A percentile compares a stretch with the other conserved stretches of the same genome.
Evolutionary conservation across 2,797 vertebrate species (phyloP).

Genomic region (Silurus lanzhouensis): DNA sequence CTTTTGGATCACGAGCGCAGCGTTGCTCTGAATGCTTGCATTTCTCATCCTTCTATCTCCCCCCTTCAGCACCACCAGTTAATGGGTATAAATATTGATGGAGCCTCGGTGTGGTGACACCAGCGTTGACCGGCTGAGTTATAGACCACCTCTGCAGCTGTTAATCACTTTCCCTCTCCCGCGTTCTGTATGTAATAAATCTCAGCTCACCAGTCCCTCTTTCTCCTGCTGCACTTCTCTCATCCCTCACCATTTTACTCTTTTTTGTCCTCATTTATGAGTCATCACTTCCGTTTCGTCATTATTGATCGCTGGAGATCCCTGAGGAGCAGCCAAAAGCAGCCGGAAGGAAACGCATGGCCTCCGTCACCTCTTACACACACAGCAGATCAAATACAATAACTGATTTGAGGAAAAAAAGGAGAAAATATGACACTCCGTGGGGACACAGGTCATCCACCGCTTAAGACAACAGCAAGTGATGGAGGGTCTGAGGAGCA

Average conservation of each 20-base stretch:
- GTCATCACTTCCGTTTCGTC: constrained; percentile 61
- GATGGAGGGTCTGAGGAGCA: background rate
- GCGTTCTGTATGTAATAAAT: constrained; percentile 22
- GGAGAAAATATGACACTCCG: constrained; percentile 18
- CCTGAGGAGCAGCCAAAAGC: constrained; percentile 44
- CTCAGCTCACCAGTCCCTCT: constrained; percentile 23
- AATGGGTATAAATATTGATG: constrained; percentile 64
- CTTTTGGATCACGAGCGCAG: constrained; percentile 41
- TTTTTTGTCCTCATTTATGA: constrained; percentile 28
- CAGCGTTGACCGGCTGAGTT: constrained; percentile 33
- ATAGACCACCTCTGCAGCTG: constrained; percentile 42
- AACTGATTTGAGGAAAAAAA: background rate
- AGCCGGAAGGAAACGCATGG: constrained; percentile 18
- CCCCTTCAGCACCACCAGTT: constrained; percentile 48
- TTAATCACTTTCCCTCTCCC: constrained; percentile 45
- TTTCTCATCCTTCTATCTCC: constrained; percentile 49
- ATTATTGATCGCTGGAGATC: constrained; percentile 68
- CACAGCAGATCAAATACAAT: constrained; percentile 32
- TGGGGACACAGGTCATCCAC: constrained; percentile 15
- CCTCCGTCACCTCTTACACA: constrained; percentile 29
- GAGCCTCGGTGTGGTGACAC: constrained; percentile 42
- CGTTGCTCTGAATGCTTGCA: constrained; percentile 35
- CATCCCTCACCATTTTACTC: constrained; percentile 33
- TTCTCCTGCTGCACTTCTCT: constrained; percentile 48
- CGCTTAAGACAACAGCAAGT: constrained; percentile 10